Base-by-base conservation (phyloP, 2,113 vertebrate species). In the Zootoca vivipara region DNA sequence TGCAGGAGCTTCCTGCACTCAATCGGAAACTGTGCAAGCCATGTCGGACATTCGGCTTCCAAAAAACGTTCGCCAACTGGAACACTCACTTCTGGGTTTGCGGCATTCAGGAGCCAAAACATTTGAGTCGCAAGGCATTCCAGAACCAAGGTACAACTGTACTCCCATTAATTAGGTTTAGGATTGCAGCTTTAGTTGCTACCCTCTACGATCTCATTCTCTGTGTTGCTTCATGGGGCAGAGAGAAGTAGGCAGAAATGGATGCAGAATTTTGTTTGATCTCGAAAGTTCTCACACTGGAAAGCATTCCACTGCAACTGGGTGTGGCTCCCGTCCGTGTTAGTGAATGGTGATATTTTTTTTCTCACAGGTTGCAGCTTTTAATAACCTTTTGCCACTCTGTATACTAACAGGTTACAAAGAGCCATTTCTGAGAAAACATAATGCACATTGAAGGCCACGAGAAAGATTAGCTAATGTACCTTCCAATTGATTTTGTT, bases 351-450 rank as follows among this genome's bases (percentile, higher is more conserved):
- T 9, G 13, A 22, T n/a, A 1, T 78, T 85, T 79, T 64, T 92
- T 91, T 89, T 82, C 16, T 64, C 0, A 1, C 9, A 84, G 40
- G 46, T 87, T 3, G 24, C n/a, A 79, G 38, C 87, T 92, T 90
- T 70, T 92, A 46, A 91, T 85, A 69, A 18, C 86, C 33, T 18
- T 87, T 87, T 82, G 72, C 85, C 85, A 92, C 89, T 90, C 93
- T 95, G 92, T 89, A 90, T 94, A 93, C 93, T 93, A 95, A 94
- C 95, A 96, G 94, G 95, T 77, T 90, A 94, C 95, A 97, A 96
- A 96, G 95, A 96, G 90, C 92, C 93, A 89, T 95, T 96, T 96
- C 95, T 95, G 86, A 94, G 94, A 94, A 96, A 96, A 92, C 8
- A 5, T 92, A 92, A 93, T 92, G 91, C 78, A 62, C 28, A 26